Base-by-base conservation (phyloP, 2,888 invertebrate species). In the Hanleya hanleyi region DNA sequence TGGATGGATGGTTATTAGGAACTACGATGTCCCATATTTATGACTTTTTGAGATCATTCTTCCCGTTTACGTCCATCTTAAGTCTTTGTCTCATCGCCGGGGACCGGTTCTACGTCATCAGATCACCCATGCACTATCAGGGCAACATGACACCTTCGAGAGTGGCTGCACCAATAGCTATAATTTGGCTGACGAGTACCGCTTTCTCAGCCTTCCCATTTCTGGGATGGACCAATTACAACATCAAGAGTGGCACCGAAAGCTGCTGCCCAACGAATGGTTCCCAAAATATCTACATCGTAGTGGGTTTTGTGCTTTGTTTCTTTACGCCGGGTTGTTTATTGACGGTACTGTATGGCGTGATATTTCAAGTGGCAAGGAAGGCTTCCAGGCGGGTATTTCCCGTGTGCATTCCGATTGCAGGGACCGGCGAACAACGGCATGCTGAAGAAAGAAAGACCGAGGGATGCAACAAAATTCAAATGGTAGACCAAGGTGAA, bases 51-150 rank as follows among this genome's bases (percentile, higher is more conserved):
- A 73, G 41, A 47, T 69, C 77, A 0, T 71, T 75, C 29, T 71
- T 76, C 12, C 72, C 71, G 66, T 71, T 77, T 35, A 71, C 71
- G 6, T 80, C 80, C 51, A 73, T 77, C 41, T 32, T 73, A 1
- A 78, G 71, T 35, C 41, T 80, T 68, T 77, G 77, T 41, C 68
- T 70, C 26, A 81, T 81, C 37, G 75, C 77, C 18, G 62, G 70
- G 26, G 81, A 81, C 64, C 64, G 81, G 18, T 80, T 67, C 74
- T 80, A 80, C 76, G 75, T 76, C 64, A 79, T 81, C 61, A 41
- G 70, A 3, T 47, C 73, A 29, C 79, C 80, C 49, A 80, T 81
- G 81, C 77, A 80, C 41, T 77, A 81, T 67, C 76, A 77, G 5
- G 80, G 77, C 18, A 66, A 77, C 70, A 73, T 80, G 79, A 78